Percentiles rank a stretch among this genome's conserved stretches.
phyloP scores from a whole-genome alignment of 2,797 vertebrate genomes.

The Catharus ustulatus region DNA sequence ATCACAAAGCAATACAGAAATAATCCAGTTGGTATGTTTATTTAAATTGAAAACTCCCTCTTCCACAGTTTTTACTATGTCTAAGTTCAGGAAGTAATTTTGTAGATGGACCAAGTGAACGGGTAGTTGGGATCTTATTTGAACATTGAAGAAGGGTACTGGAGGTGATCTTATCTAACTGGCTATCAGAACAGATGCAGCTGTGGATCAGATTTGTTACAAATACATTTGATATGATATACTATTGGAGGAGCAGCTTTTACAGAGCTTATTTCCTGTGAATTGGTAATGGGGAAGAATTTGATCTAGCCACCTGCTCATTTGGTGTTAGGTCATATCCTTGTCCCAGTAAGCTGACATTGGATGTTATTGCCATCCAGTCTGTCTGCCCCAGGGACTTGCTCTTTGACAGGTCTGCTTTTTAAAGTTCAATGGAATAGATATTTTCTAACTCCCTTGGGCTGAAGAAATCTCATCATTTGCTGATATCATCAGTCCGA shows the following conservation, averaged over 20 bases:
- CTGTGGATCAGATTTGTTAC: background rate
- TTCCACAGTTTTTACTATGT: background rate
- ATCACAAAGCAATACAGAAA: background rate
- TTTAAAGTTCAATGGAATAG: conserved; percentile 58
- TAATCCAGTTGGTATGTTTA: background rate
- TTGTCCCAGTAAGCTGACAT: conserved; percentile 42
- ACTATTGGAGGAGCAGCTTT: background rate
- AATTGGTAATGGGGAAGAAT: conserved; percentile 29
- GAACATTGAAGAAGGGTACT: background rate
- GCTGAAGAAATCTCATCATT: conserved; percentile 46
- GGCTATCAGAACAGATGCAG: background rate
- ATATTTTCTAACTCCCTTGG: conserved; percentile 27
- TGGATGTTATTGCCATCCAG: conserved; percentile 48
- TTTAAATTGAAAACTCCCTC: background rate
- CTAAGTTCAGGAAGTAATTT: background rate
- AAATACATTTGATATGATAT: background rate
- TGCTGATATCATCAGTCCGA: conserved; percentile 54
- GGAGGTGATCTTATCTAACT: background rate
- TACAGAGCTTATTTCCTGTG: conserved; percentile 5
- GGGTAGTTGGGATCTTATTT: background rate
- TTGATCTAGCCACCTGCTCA: conserved; percentile 35
- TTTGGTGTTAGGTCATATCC: conserved; percentile 43
- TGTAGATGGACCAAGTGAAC: background rate
- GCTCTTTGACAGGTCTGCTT: conserved; percentile 48
- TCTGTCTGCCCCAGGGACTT: conserved; percentile 7